Evolutionary conservation across 53 echinoderm and acorn worm genomes (phyloP).

Genomic region (Astropecten irregularis): DNA sequence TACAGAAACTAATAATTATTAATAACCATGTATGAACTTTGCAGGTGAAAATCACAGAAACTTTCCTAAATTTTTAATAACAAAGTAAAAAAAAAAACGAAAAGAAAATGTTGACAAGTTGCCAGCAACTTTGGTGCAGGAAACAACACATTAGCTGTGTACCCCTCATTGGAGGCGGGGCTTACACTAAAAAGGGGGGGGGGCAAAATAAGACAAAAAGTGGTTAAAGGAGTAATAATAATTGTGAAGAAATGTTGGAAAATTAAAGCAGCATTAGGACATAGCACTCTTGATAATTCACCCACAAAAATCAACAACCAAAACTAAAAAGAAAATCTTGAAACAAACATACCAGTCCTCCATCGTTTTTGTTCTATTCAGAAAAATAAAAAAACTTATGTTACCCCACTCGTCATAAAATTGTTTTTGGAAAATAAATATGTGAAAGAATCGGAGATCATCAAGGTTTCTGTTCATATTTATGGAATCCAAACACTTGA

Average conservation of each 20-base stretch:
- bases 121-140: constrained; percentile 42
- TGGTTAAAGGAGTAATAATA: too few relatives aligned
- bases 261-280: background rate
- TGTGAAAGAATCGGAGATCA: background rate
- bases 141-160: background rate
- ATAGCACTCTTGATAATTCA: background rate
- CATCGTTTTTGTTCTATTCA: background rate
- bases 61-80: too few relatives aligned
- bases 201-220: background rate
- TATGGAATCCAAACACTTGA: constrained; percentile 11
- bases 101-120: background rate
- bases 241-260: too few relatives aligned
- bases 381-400: background rate
- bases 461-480: background rate
- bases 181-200: background rate
- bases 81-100: background rate
- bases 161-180: background rate
- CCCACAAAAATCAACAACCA: background rate
- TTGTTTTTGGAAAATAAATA: background rate
- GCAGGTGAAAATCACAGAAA: too few relatives aligned
- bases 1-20: too few relatives aligned
- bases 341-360: background rate
- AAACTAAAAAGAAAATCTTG: background rate
- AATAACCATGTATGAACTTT: too few relatives aligned
- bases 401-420: background rate